Conservation (phyloP, 1,140 invertebrate genomes). For the Anthonomus grandis region DNA sequence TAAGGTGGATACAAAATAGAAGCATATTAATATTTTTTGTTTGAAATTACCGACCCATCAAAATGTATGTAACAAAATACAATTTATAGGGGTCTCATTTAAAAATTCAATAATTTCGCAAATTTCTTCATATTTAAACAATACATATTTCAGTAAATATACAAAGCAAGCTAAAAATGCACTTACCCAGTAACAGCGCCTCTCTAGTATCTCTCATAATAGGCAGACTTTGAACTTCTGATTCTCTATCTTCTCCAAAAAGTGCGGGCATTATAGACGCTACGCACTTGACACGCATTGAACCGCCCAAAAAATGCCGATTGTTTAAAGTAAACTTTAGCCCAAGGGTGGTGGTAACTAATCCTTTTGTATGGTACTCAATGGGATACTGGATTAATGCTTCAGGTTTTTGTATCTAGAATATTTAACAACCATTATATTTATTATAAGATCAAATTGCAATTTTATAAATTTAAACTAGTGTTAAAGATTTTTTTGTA, state of each 20-base stretch:
- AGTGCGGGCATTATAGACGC: conserved; percentile 57
- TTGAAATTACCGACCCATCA: too few species aligned
- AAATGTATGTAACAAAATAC: too few species aligned
- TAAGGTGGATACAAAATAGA: too few species aligned
- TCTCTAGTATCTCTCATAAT: conserved; percentile 56
- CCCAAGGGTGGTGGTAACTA: conserved; percentile 55
- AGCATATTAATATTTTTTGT: too few species aligned
- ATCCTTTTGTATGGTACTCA: conserved; percentile 54
- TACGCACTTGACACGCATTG: conserved; percentile 59
- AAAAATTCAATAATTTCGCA: too few species aligned
- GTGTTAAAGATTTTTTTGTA: conserved; percentile 9
- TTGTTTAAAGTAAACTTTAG: conserved; percentile 52
- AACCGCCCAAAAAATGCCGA: conserved; percentile 54
- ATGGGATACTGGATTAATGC: conserved; percentile 53
- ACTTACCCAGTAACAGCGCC: conserved; percentile 55
- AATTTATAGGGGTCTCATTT: too few species aligned
- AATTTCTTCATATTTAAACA: too few species aligned
- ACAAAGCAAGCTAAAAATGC: too few species aligned
- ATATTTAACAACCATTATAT: background rate
- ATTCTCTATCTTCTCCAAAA: conserved; percentile 57
- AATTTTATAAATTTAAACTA: background rate
- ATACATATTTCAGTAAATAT: too few species aligned
- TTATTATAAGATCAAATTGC: background rate
- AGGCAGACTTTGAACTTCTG: conserved; percentile 53
- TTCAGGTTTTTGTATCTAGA: conserved; percentile 49